These are phyloP conservation scores for Apostichopus californicus DNA, from an alignment of 35 echinoderm and acorn worm species.

Conservation along the genomic window DNA sequence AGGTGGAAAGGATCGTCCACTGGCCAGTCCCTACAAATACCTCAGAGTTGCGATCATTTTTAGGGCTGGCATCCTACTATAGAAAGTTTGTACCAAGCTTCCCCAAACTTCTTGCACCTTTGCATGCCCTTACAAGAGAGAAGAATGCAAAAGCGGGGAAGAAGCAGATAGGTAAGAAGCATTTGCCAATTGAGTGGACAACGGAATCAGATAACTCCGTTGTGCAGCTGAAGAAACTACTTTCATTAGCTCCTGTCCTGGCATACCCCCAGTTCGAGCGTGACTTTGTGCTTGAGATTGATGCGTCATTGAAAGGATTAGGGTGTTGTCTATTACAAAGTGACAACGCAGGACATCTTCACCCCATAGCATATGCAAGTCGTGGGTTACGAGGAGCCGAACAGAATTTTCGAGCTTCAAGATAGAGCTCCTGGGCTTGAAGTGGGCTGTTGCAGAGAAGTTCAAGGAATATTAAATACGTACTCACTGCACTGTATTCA, in stretches of 20 bases:
- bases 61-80: slow-evolving; percentile 59
- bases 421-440: slow-evolving; percentile 49
- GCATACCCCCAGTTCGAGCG: not conserved
- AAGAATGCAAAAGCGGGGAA: slow-evolving; percentile 17
- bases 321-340: slow-evolving; percentile 38
- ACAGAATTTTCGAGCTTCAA: slow-evolving; percentile 57
- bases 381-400: not conserved
- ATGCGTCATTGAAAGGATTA: slow-evolving; percentile 58
- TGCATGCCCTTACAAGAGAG: slow-evolving; percentile 37
- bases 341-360: slow-evolving; percentile 9
- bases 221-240: not conserved
- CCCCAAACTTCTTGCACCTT: slow-evolving; percentile 23
- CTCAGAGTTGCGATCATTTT: slow-evolving; percentile 35
- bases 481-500: slow-evolving; percentile 22
- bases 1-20: not conserved
- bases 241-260: slow-evolving; percentile 32
- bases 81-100: slow-evolving; percentile 54
- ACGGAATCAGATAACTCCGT: slow-evolving; percentile 21
- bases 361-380: slow-evolving; percentile 43
- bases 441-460: slow-evolving; percentile 61
- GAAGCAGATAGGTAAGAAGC: not conserved
- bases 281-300: slow-evolving; percentile 24
- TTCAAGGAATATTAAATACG: slow-evolving; percentile 30
- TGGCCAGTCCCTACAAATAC: slow-evolving; percentile 42
- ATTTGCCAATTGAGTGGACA: not conserved